Percentiles rank a stretch among this genome's conserved stretches.
Conservation (phyloP, 1,140 invertebrate species). For the Leptinotarsa undecemlineata region DNA sequence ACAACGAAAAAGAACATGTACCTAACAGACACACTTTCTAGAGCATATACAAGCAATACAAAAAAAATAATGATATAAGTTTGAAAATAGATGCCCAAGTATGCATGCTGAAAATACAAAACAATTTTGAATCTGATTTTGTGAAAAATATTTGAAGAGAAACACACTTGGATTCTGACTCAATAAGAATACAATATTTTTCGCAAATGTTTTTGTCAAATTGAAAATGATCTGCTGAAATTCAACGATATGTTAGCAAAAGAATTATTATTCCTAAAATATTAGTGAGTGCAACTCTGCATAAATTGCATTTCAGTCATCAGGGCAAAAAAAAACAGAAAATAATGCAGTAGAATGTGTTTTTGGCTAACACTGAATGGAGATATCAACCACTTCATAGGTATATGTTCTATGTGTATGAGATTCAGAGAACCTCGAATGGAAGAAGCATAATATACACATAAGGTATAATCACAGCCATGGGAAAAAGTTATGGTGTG, state of each 20-base stretch:
- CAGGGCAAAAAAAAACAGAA: background rate
- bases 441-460: background rate
- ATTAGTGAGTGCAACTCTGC: background rate
- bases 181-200: background rate
- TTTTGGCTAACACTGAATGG: no score
- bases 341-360: background rate
- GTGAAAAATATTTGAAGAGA: background rate
- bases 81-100: background rate
- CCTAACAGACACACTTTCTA: background rate
- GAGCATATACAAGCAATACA: background rate
- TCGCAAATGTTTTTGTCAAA: background rate
- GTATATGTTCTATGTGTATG: background rate
- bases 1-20: background rate
- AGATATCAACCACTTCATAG: background rate
- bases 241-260: background rate
- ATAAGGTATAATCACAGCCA: background rate
- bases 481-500: background rate
- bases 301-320: background rate
- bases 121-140: background rate
- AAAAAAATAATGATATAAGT: background rate
- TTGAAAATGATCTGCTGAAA: background rate
- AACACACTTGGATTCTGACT: background rate
- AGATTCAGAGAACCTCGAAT: background rate
- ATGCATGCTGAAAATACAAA: background rate
- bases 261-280: background rate